Evolutionary conservation across 2,888 invertebrate genomes (phyloP), one percentile per base, ranked within the genome.

Genomic region (Scelioninae gen. 2): DNA sequence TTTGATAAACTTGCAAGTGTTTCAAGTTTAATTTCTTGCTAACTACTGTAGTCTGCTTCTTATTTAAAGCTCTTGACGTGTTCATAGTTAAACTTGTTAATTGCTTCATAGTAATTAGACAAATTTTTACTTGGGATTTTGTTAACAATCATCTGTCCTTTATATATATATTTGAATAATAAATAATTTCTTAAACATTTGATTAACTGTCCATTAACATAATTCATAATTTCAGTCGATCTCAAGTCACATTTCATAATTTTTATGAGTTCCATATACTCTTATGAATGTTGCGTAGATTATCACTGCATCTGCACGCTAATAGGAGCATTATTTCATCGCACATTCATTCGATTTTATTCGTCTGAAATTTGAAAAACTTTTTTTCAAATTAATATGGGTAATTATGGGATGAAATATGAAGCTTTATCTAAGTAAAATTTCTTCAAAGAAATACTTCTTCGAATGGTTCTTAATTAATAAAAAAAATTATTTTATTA

Each of bases 291-390:
- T 46, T 37, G 64, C 45, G 55, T 63, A 63, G 57, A 31, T 64
- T 70, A 15, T 61, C 57, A 61, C 60, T 57, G 63, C 70, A 70
- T 39, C 41, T 50, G 57, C 63, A 64, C 53, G 60, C 60, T 58
- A 53, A 22, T 53, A 53, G 37, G 19, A 60, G 50, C 52, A 68
- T 52, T 52, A 41, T 18, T 37, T 68, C 52, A 68, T 43, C 16
- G 11, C 37, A 18, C 13, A 2, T 19, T 45, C 45, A 45, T 45
- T 39, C 16, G 16, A 2, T 16, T 19, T 33, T 19, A 33, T 19
- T 15, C 46, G 4, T 53, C 37, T 37, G 13, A 22, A 39, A 22
- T 37, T 37, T 35, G 5, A 11, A 18, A 19, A 11, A 25, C 1
- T 22, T 19, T 9, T n/a, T n/a, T n/a, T n/a, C n/a, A n/a, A n/a